Evolutionary conservation across 2,888 invertebrate species (phyloP), one percentile per base, ranked within the genome.

Genomic region (Syritta pipiens): DNA sequence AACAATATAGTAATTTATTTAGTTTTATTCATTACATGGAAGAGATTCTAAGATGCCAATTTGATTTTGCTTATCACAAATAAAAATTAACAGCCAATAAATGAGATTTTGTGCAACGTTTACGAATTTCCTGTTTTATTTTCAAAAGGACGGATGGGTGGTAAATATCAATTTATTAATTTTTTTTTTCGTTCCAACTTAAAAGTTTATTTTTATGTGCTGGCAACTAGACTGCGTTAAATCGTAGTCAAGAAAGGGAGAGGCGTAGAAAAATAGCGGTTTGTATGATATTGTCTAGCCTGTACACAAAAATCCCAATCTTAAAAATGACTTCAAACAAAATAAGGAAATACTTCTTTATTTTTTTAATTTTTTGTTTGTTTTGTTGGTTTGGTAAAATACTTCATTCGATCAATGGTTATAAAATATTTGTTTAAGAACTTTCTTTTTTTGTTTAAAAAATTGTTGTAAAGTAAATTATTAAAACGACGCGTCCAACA

Each of bases 91-190:
- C 55, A 60, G 48, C 42, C 48, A 44, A 65, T 59, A 53, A 30
- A 59, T 40, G 32, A 48, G 24, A 55, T 48, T 60, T 46, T 40
- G 32, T 68, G 37, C 26, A 46, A 20, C 37, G 12, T 22, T 62
- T 24, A 51, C 30, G 55, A 37, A 51, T 30, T 62, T 28, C 22
- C 53, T 68, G 57, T 57, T 35, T 42, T 17, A 44, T 62, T 75
- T 72, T 53, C 32, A 57, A 42, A 74, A 74, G 79, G 79, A 79
- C 79, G 79, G 79, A 79, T 68, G 63, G 67, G 57, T 62, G 44
- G 48, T 57, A 35, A n/a, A 20, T 46, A 17, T 24, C 1, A 9
- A 12, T 65, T 35, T 42, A 24, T 48, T 37, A 28, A 63, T 32
- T 30, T 14, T 49, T 17, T 12, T 19, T 75, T 59, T 35, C 22